Evolutionary conservation across 2,113 vertebrate species (phyloP).

Genomic region (Capreolus pygargus): DNA sequence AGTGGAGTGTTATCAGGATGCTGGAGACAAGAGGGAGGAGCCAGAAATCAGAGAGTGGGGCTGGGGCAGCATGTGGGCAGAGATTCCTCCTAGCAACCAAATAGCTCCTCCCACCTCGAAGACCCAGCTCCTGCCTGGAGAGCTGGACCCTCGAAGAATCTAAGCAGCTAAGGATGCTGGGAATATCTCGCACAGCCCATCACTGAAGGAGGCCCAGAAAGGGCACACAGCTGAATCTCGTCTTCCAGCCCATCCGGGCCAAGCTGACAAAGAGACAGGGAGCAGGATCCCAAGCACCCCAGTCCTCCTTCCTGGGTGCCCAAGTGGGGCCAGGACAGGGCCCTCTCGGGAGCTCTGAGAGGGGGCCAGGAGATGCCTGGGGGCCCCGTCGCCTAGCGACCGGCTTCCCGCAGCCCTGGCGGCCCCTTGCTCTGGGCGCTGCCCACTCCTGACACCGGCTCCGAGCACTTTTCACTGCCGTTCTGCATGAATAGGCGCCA

Average conservation of each 20-base stretch:
- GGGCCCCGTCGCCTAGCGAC: slow-evolving; percentile 86
- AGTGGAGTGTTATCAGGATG: rapidly evolving
- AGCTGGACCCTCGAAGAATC: neutral
- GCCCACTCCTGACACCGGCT: slow-evolving; percentile 87
- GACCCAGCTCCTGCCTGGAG: slow-evolving; percentile 57
- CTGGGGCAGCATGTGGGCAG: slow-evolving; percentile 35
- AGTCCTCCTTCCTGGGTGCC: slow-evolving; percentile 78
- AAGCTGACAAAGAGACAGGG: neutral
- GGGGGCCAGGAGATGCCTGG: slow-evolving; percentile 83
- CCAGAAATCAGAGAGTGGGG: rapidly evolving
- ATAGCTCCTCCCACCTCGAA: slow-evolving; percentile 40
- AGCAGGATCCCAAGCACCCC: neutral
- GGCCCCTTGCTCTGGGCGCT: slow-evolving; percentile 85
- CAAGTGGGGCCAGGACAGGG: slow-evolving; percentile 81
- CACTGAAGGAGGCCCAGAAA: neutral
- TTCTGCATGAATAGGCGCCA: slow-evolving; percentile 87
- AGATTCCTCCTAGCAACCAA: slow-evolving; percentile 55
- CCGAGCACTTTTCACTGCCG: slow-evolving; percentile 83
- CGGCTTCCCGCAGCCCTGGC: slow-evolving; percentile 74
- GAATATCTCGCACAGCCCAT: neutral
- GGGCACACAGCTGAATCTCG: rapidly evolving
- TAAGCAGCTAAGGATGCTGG: slow-evolving; percentile 15
- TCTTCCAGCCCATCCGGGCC: rapidly evolving
- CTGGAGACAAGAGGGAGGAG: neutral
- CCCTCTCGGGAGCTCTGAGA: slow-evolving; percentile 80